These are phyloP conservation scores for Calosoma granatense DNA, from an alignment of 1,140 invertebrate genomes.

Conservation along the genomic window DNA sequence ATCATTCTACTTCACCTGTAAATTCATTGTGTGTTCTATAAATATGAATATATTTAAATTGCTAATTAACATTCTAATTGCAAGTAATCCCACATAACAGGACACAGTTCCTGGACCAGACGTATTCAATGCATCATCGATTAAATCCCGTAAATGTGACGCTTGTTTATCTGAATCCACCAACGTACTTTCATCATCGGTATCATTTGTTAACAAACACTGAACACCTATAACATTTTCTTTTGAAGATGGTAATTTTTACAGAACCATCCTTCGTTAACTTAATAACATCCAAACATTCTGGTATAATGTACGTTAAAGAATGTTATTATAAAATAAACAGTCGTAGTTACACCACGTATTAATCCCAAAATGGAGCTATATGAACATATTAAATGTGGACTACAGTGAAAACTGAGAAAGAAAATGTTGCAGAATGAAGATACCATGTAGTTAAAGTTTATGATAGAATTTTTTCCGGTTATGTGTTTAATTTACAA, in stretches of 20 bases:
- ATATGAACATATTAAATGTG: no score
- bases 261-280: no score
- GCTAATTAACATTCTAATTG: slow-evolving; percentile 15
- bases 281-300: no score
- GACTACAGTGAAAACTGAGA: no score
- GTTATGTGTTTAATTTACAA: no score
- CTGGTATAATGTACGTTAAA: background rate
- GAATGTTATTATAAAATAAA: slow-evolving; percentile 2
- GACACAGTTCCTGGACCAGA: slow-evolving; percentile 1
- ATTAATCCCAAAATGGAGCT: no score
- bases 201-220: background rate
- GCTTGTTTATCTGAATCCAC: slow-evolving; percentile 13
- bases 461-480: no score
- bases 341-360: no score
- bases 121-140: slow-evolving; percentile 15
- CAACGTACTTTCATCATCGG: slow-evolving; percentile 13
- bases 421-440: no score
- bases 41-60: slow-evolving; percentile 16
- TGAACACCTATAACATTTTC: background rate
- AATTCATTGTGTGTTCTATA: slow-evolving; percentile 14
- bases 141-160: slow-evolving; percentile 10
- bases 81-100: slow-evolving; percentile 12
- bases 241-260: no score
- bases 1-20: slow-evolving; percentile 11
- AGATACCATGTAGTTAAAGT: no score